Evolutionary conservation across 2,113 vertebrate genomes (phyloP), one percentile per base, ranked within the genome.

Genomic region (Platycercus adscitus): DNA sequence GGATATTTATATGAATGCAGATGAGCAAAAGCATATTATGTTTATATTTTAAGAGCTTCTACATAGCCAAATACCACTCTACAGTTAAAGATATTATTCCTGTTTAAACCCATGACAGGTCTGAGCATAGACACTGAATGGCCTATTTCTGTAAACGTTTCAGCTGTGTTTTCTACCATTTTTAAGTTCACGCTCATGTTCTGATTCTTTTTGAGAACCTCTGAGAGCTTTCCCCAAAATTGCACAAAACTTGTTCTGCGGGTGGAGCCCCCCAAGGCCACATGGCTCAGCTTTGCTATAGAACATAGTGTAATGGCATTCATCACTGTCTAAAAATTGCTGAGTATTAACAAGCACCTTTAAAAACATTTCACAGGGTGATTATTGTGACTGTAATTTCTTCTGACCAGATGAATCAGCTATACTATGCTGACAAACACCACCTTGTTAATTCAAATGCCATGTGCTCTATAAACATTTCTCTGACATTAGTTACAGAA

Each of bases 291-390:
- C 56, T 93, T 88, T 52, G 77, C 88, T 94, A 49, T 4, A 69
- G 44, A 91, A 79, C 65, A 69, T 4, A 69, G 23, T 33, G 72
- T 28, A 64, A 55, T 35, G 39, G 72, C 46, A 33, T 73, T 84
- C 76, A 94, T 19, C 80, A 84, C 41, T 56, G 52, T 61, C 69
- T 93, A 90, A 92, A 82, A 84, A 86, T 47, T 90, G 53, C 52
- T 41, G 21, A 88, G 19, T 64, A 88, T 71, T 86, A 94, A 80
- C 33, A 90, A 94, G 77, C 82, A 96, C 65, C 92, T 81, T 95
- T 79, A 64, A 90, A 90, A 92, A 43, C 44, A 53, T 3, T 79
- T 92, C 61, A 60, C 79, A 83, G 28, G 69, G n/a, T 35, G 35
- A 68, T 86, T 90, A 86, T n/a, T 68, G 35, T 50, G 25, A 63